Percentiles rank a stretch among this genome's conserved stretches.
Conservation (phyloP, 2,797 vertebrate genomes). For the Hylomyscus alleni region DNA sequence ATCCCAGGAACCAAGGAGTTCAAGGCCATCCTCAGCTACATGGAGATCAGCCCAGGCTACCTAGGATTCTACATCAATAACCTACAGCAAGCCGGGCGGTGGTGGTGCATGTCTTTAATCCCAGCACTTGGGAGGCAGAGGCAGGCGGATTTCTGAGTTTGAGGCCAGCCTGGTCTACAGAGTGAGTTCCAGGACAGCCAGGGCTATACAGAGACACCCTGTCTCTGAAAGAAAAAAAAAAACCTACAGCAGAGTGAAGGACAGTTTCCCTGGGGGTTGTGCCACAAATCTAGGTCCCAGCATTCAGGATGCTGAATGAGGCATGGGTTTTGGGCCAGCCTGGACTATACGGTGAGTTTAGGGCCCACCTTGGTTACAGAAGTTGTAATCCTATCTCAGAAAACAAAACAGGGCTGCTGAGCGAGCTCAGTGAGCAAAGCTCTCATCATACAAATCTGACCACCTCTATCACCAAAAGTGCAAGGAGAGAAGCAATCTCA, state of each 20-base stretch:
- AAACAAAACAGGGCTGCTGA: background rate
- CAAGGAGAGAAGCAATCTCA: background rate
- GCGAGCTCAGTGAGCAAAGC: background rate
- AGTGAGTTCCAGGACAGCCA: too few species aligned
- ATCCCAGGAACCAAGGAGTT: background rate
- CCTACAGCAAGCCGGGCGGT: background rate
- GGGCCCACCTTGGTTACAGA: background rate
- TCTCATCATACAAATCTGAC: background rate
- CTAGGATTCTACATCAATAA: background rate
- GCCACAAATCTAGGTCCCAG: background rate
- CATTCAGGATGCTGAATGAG: background rate
- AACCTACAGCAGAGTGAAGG: background rate
- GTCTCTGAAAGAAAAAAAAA: too few species aligned
- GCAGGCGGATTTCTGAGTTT: too few species aligned
- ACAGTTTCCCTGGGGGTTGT: too few species aligned
- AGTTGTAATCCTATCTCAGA: background rate
- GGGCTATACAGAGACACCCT: too few species aligned
- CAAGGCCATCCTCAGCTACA: background rate
- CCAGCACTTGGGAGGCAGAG: too few species aligned
- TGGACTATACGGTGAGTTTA: background rate
- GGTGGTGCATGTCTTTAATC: too few species aligned
- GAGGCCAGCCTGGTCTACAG: too few species aligned
- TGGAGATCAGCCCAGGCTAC: background rate
- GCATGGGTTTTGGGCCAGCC: background rate
- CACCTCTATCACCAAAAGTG: background rate